phyloP scores from a whole-genome alignment of 2,888 invertebrate genomes.

The Dorcus parallelipipedus region DNA sequence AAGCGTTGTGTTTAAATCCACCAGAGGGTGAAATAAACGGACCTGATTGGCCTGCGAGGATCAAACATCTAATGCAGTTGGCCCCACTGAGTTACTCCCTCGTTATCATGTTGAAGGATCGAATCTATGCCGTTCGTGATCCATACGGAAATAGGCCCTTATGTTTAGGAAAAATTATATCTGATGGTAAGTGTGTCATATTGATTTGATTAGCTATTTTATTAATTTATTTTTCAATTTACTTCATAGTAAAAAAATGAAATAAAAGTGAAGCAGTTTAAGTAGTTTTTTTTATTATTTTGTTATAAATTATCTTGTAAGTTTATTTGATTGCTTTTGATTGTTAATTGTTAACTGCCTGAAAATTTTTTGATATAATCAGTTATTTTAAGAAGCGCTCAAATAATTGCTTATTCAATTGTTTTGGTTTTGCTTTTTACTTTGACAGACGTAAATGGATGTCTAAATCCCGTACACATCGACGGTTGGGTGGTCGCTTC shows the following conservation, averaged over 20 bases:
- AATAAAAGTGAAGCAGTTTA: no score
- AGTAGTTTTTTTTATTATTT: no score
- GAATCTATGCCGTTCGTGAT: slow-evolving; percentile 93
- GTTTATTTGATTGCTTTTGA: no score
- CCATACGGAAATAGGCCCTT: slow-evolving; percentile 97
- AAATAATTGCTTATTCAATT: no score
- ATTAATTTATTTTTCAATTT: no score
- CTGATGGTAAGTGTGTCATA: neutral
- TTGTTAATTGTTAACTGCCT: no score
- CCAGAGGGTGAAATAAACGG: slow-evolving; percentile 83
- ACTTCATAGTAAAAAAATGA: no score
- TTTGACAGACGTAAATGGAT: slow-evolving; percentile 35
- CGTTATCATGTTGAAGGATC: slow-evolving; percentile 89
- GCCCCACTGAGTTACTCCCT: slow-evolving; percentile 94
- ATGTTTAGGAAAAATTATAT: slow-evolving; percentile 74
- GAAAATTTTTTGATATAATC: no score
- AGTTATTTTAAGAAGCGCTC: no score
- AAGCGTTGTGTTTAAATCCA: slow-evolving; percentile 89
- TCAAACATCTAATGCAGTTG: slow-evolving; percentile 88
- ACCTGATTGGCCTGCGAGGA: slow-evolving; percentile 90
- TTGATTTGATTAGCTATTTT: no score
- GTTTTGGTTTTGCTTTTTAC: neutral
- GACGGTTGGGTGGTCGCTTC: slow-evolving; percentile 97
- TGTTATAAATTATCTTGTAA: no score
- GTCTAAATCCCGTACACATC: slow-evolving; percentile 44